Evolutionary conservation across 1,140 invertebrate species (phyloP), one percentile per base, ranked within the genome.

Genomic region (Euura lappo): DNA sequence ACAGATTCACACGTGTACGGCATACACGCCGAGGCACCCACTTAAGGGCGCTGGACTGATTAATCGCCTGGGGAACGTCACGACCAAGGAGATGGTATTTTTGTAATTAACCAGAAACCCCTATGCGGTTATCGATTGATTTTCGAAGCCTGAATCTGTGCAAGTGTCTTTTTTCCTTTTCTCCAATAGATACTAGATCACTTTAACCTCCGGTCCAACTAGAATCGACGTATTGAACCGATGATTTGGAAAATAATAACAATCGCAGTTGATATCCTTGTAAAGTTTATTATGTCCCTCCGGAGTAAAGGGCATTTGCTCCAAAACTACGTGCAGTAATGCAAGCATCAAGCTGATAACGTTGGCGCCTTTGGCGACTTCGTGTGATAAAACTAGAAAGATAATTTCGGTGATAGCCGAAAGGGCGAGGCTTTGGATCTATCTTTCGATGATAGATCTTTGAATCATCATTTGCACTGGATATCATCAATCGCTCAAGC

Each of bases 331-430:
- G 13, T 60, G 51, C 13, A n/a, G 51, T 60, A 60, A 60, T 60
- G 51, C 4, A 60, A 60, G 51, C 51, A n/a, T 60, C 13, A 60
- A 11, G 51, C 51, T 60, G 51, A 60, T 60, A 60, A 60, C 51
- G 51, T 60, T 60, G 51, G 51, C 45, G 44, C 70, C 60, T 45
- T 64, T 13, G 64, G 71, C 28, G 28, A 67, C 67, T 72, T 45
- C 44, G 43, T 13, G n/a, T 45, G 64, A 45, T 45, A 65, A 69
- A 69, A n/a, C 4, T 44, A 65, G 11, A 66, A 72, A 60, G 51
- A 60, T 60, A 60, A 3, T 60, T 60, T 11, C 13, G 13, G 8
- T 8, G 51, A 60, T 60, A 60, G 13, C 51, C 51, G 51, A 60
- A 28, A 28, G 51, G 51, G 51, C 51, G 28, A 60, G 51, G 3